These are phyloP conservation scores for Gryon sp. DNA, from an alignment of 1,140 invertebrate genomes.

Conservation along the genomic window DNA sequence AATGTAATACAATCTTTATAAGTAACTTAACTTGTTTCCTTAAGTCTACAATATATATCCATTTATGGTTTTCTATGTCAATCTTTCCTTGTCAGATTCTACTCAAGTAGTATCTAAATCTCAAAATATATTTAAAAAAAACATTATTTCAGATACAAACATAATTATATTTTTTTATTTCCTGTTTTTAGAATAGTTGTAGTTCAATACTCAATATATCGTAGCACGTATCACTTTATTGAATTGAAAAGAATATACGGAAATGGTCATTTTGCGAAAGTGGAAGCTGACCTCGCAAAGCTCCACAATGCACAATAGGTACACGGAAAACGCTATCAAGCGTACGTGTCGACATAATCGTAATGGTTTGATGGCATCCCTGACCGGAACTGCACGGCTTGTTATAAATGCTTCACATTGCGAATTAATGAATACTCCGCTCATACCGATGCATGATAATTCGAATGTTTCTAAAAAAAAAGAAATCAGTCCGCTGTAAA, in stretches of 20 bases:
- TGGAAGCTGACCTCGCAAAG: slow-evolving; percentile 39
- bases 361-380: slow-evolving; percentile 39
- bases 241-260: slow-evolving; percentile 51
- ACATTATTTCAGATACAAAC: too few relatives aligned
- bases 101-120: too few relatives aligned
- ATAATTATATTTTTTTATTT: too few relatives aligned
- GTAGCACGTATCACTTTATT: slow-evolving; percentile 24
- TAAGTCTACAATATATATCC: too few relatives aligned
- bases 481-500: too few relatives aligned
- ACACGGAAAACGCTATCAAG: slow-evolving; percentile 47
- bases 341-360: slow-evolving; percentile 57
- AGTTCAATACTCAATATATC: slow-evolving; percentile 1
- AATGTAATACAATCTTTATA: too few relatives aligned
- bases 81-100: too few relatives aligned
- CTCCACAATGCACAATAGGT: slow-evolving; percentile 28
- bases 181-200: background rate
- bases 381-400: slow-evolving; percentile 3
- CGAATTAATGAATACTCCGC: slow-evolving; percentile 60
- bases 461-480: background rate
- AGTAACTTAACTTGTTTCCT: too few relatives aligned
- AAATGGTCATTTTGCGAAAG: slow-evolving; percentile 50
- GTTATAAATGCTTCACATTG: slow-evolving; percentile 57
- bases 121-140: too few relatives aligned
- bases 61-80: too few relatives aligned
- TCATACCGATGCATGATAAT: slow-evolving; percentile 49